Evolutionary conservation across 1,140 invertebrate species (phyloP), one percentile per base, ranked within the genome.

Genomic region (Maconellicoccus hirsutus): DNA sequence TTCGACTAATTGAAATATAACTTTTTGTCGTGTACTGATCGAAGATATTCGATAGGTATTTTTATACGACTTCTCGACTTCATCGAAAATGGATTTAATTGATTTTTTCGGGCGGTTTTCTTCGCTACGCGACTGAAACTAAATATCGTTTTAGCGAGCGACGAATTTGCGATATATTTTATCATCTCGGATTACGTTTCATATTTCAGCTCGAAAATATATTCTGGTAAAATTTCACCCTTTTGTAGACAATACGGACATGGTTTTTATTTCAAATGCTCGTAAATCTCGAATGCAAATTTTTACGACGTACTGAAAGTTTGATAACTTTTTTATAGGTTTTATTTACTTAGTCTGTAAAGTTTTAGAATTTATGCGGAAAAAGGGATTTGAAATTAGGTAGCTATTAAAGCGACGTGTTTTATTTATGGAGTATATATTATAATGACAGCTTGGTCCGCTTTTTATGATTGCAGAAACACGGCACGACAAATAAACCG

Each of bases 401-500:
- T 52, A 52, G 42, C 42, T 16, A 52, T 52, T 52, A 52, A 52
- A 16, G 42, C 42, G 10, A 2, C 42, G 42, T 19, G 12, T 52
- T 52, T 52, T 16, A 52, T 52, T 52, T 52, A 52, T 52, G 1
- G 1, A 21, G 10, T 23, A 14, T 42, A 14, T 21, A 4, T 42
- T 19, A 52, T 16, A 52, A 16, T 52, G 29, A 33, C 29, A 33
- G 29, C 29, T 33, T 16, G 6, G 42, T 52, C 19, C 10, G 70
- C 39, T 70, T 59, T 70, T 70, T 73, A 75, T 78, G 76, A 26
- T 81, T 79, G 69, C 79, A 97, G 94, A 97, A 97, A 89, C 94
- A 98, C 80, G 95, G 95, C 69, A 94, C 93, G 69, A 97, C 94
- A 26, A 90, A 88, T 75, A 97, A 97, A 82, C 90, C 92, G n/a